Evolutionary conservation across 2,888 invertebrate genomes (phyloP).

Genomic region (Diogma glabrata): DNA sequence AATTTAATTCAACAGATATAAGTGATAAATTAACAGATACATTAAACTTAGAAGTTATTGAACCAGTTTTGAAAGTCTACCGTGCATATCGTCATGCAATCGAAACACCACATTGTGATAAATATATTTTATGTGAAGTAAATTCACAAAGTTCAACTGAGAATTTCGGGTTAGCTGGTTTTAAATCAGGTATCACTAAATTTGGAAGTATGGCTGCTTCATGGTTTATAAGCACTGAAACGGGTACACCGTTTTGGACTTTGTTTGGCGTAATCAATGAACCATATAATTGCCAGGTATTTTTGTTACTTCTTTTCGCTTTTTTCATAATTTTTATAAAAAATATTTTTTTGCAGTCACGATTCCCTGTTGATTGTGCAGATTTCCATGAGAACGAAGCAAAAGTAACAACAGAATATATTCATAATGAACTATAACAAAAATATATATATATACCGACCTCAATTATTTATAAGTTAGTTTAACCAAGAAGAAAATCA

Average conservation of each 20-base stretch:
- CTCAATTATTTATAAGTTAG: too few species aligned
- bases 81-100: conserved; percentile 65
- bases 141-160: conserved; percentile 52
- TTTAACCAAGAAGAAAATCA: too few species aligned
- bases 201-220: conserved; percentile 63
- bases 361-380: conserved; percentile 56
- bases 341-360: too few species aligned
- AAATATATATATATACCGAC: too few species aligned
- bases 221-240: conserved; percentile 63
- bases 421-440: conserved; percentile 72
- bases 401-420: conserved; percentile 69
- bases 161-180: conserved; percentile 46
- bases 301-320: too few species aligned
- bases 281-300: conserved; percentile 58
- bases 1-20: conserved; percentile 56
- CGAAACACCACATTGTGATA: conserved; percentile 59
- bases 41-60: conserved; percentile 69
- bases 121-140: conserved; percentile 65
- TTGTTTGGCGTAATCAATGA: conserved; percentile 64
- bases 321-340: too few species aligned
- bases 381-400: conserved; percentile 73
- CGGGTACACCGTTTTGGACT: conserved; percentile 65
- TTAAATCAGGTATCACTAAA: conserved; percentile 61
- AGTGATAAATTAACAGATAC: conserved; percentile 67
- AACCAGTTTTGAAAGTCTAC: conserved; percentile 70